phyloP scores from a whole-genome alignment of 2,113 vertebrate species.

The Antechinus stuartii region DNA sequence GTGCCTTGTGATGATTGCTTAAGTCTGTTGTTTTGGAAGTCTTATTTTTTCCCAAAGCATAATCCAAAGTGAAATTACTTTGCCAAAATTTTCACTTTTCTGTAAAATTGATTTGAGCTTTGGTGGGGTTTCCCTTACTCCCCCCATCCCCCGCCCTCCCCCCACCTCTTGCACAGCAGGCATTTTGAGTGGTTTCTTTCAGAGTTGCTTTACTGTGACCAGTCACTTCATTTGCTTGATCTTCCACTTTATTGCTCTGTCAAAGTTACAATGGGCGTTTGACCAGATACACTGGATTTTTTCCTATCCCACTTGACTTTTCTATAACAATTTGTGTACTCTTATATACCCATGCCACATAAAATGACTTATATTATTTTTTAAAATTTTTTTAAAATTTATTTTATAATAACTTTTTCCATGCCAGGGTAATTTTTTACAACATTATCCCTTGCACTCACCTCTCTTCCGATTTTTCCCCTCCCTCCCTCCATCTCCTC shows the following conservation, averaged over 20 bases:
- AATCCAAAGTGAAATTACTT: too few species aligned
- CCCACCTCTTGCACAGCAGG: not conserved
- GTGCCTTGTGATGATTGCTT: not conserved
- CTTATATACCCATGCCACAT: not conserved
- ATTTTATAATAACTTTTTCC: too few species aligned
- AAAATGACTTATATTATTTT: not conserved
- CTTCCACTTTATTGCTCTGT: not conserved
- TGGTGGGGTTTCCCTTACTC: not conserved
- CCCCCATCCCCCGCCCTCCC: too few species aligned
- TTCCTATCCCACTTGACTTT: not conserved
- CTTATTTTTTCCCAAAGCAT: not conserved
- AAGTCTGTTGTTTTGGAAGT: not conserved
- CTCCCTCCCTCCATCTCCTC: too few species aligned
- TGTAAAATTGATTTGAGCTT: not conserved
- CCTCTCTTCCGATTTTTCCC: too few species aligned
- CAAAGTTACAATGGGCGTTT: not conserved
- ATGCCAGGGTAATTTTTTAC: too few species aligned
- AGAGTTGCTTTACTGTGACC: not conserved
- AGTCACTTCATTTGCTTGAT: not conserved
- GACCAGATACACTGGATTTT: not conserved
- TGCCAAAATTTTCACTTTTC: not conserved
- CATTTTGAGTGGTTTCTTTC: not conserved
- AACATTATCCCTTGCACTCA: too few species aligned
- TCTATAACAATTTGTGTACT: not conserved
- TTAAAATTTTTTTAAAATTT: too few species aligned